Conservation (phyloP, 2,113 vertebrate genomes). For the Ptychochromis oligacanthus region DNA sequence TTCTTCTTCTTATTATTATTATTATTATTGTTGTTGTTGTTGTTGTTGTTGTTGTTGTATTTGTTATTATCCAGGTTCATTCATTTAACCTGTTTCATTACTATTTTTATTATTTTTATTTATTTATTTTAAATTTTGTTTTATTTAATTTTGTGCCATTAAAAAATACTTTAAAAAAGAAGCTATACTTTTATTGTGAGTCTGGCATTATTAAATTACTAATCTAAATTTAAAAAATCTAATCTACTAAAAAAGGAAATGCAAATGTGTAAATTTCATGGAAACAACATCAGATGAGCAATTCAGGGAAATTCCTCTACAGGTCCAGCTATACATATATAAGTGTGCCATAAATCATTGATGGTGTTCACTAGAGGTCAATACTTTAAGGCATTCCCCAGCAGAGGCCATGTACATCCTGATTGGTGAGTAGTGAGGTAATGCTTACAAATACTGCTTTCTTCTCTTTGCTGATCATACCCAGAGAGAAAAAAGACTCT, state of each 20-base stretch:
- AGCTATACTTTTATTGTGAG: background rate
- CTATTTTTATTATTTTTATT: background rate
- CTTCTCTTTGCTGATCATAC: background rate
- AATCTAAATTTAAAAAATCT: too few species aligned
- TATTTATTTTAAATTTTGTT: background rate
- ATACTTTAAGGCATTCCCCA: conserved; percentile 45
- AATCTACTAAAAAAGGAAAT: background rate
- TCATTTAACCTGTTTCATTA: background rate
- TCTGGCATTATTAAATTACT: background rate
- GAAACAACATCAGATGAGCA: conserved; percentile 20
- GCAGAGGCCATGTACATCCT: conserved; percentile 63
- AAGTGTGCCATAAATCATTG: conserved; percentile 28
- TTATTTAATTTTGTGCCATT: background rate
- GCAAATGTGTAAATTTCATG: background rate
- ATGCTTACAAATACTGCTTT: background rate
- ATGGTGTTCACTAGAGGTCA: conserved; percentile 43
- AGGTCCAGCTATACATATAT: conserved; percentile 49
- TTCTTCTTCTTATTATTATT: too few species aligned
- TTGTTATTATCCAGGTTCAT: background rate
- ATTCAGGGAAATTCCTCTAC: conserved; percentile 47
- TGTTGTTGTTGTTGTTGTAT: too few species aligned
- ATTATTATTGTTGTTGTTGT: too few species aligned
- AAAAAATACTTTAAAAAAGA: background rate
- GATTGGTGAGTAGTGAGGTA: conserved; percentile 72
- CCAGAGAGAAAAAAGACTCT: background rate